Percentiles rank a stretch among this genome's conserved stretches.
These are phyloP conservation scores for Speoplatyrhinus poulsoni DNA, from an alignment of 2,113 vertebrate genomes.

Conservation along the genomic window DNA sequence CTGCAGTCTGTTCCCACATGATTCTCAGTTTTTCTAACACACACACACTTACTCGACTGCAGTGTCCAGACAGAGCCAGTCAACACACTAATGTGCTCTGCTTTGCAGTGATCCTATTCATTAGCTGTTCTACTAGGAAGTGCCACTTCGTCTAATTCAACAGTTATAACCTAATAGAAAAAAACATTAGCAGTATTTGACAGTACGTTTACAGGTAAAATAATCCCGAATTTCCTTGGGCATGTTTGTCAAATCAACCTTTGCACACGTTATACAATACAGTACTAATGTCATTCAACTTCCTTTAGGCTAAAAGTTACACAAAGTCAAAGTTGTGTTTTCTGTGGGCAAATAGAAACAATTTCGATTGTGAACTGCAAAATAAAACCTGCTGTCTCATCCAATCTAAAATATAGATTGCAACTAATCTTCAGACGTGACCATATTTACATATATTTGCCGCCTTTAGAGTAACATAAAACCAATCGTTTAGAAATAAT, in stretches of 20 bases:
- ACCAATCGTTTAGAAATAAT: too few relatives aligned
- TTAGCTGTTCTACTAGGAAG: background rate
- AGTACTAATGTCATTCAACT: background rate
- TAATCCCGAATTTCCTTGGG: background rate
- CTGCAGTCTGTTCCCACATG: too few relatives aligned
- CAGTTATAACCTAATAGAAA: background rate
- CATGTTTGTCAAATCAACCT: background rate
- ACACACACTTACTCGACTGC: background rate
- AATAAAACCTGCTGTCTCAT: too few relatives aligned
- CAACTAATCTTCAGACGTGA: too few relatives aligned
- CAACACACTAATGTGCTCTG: background rate
- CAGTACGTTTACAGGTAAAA: background rate
- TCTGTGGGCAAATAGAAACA: too few relatives aligned
- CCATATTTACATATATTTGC: too few relatives aligned
- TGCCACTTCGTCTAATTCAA: conserved; percentile 6
- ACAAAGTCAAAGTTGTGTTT: too few relatives aligned
- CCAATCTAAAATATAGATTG: too few relatives aligned
- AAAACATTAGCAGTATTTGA: background rate
- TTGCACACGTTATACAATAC: too few relatives aligned
- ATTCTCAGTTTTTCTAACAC: too few relatives aligned
- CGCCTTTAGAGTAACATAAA: too few relatives aligned
- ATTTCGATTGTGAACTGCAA: too few relatives aligned
- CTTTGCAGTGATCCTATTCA: conserved; percentile 3
- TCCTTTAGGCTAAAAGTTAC: background rate
- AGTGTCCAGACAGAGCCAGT: background rate